These are phyloP conservation scores for Cavia aperea DNA, from an alignment of 2,113 vertebrate species.

Conservation along the genomic window DNA sequence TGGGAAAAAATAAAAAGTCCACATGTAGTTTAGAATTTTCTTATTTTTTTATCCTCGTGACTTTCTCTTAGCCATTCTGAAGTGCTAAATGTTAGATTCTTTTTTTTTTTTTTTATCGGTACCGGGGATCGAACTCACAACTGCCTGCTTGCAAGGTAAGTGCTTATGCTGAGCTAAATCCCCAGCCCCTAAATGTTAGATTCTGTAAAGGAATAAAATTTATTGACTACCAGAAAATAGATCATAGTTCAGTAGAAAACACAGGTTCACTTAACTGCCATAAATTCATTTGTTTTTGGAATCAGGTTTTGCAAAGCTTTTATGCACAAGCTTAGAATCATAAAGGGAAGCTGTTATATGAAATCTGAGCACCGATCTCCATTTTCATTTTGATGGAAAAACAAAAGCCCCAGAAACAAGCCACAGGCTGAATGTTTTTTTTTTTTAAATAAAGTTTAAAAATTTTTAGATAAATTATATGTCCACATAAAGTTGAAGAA, in stretches of 20 bases:
- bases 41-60: not conserved
- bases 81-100: constrained; percentile 1
- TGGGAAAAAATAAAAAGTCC: not conserved
- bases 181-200: not conserved
- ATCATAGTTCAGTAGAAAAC: not conserved
- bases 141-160: too few species aligned
- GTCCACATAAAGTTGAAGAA: not conserved
- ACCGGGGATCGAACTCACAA: too few species aligned
- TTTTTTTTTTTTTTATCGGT: too few species aligned
- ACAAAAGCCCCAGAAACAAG: not conserved
- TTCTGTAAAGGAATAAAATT: constrained; percentile 6
- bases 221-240: not conserved
- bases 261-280: not conserved
- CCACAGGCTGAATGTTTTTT: not conserved
- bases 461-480: constrained; percentile 6
- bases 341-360: not conserved
- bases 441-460: not conserved
- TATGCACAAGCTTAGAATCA: not conserved
- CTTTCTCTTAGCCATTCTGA: not conserved
- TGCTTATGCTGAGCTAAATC: too few species aligned
- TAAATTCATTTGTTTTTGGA: constrained; percentile 14
- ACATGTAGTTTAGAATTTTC: not conserved
- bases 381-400: constrained; percentile 7
- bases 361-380: not conserved
- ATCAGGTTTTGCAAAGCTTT: not conserved